A percentile compares a stretch with the other conserved stretches of the same genome.
Conservation (phyloP, 2,888 invertebrate species). For the Leucoptera coffeella region DNA sequence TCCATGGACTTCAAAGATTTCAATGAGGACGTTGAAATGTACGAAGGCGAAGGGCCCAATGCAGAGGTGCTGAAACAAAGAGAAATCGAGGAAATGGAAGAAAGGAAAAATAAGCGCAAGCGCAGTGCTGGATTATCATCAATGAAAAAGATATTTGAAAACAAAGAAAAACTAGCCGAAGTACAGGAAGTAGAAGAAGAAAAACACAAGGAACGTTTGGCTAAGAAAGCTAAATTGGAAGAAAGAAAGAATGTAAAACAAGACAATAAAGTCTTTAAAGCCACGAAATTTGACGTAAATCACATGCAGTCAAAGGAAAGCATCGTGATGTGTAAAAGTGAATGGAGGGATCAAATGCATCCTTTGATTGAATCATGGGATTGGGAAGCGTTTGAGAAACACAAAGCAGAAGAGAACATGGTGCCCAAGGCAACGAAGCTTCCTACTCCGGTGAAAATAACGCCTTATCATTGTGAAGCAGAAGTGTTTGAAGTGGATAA, state of each 20-base stretch:
- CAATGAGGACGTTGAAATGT: conserved; percentile 53
- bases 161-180: conserved; percentile 65
- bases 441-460: conserved; percentile 41
- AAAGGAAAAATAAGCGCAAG: conserved; percentile 51
- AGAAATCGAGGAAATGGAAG: conserved; percentile 49
- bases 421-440: conserved; percentile 33
- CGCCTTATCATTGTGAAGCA: conserved; percentile 42
- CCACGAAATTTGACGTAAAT: conserved; percentile 39
- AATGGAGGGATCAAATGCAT: conserved; percentile 59
- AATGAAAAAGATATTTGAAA: conserved; percentile 69
- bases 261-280: conserved; percentile 36
- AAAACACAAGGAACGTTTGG: conserved; percentile 28
- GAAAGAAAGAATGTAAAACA: conserved; percentile 38
- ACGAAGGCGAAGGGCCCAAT: conserved; percentile 65
- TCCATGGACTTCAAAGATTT: conserved; percentile 63
- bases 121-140: conserved; percentile 58
- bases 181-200: conserved; percentile 52
- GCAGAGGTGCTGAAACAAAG: conserved; percentile 58
- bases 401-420: conserved; percentile 41
- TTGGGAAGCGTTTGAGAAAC: conserved; percentile 59
- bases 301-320: conserved; percentile 47
- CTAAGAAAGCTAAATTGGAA: conserved; percentile 37
- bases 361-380: conserved; percentile 60
- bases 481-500: conserved; percentile 43
- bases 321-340: conserved; percentile 39